Evolutionary conservation across 2,888 invertebrate species (phyloP).

Genomic region (Chrysolina oricalcia): DNA sequence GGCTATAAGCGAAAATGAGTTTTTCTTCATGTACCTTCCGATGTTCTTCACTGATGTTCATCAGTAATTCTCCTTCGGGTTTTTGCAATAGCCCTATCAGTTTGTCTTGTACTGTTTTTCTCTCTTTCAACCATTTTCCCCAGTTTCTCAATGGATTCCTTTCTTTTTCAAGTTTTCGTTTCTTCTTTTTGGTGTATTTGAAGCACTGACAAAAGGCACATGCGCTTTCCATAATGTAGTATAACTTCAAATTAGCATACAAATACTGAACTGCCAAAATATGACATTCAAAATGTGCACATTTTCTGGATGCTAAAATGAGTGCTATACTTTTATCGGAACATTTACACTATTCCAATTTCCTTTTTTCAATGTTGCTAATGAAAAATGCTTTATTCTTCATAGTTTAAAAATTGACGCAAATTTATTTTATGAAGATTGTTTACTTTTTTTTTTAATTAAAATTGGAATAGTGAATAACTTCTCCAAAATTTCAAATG

Average conservation of each 20-base stretch:
- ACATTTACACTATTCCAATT: too few species aligned
- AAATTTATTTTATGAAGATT: too few species aligned
- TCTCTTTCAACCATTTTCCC: slow-evolving; percentile 63
- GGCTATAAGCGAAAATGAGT: slow-evolving; percentile 60
- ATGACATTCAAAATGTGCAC: not conserved
- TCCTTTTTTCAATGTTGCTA: too few species aligned
- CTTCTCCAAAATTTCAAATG: too few species aligned
- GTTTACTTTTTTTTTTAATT: too few species aligned
- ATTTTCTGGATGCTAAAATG: too few species aligned
- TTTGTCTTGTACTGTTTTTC: slow-evolving; percentile 59
- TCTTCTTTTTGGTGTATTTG: not conserved
- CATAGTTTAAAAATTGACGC: too few species aligned
- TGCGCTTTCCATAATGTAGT: not conserved
- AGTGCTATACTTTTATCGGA: too few species aligned
- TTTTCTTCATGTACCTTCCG: slow-evolving; percentile 63
- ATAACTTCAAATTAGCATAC: not conserved
- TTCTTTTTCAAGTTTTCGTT: not conserved
- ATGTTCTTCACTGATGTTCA: slow-evolving; percentile 62
- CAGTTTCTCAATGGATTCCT: slow-evolving; percentile 59
- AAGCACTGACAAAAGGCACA: slow-evolving; percentile 11
- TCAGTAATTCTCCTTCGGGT: slow-evolving; percentile 59
- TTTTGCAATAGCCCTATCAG: slow-evolving; percentile 56
- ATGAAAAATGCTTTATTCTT: too few species aligned
- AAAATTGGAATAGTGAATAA: too few species aligned
- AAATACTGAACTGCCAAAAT: not conserved